A percentile compares a stretch with the other conserved stretches of the same genome.
phyloP scores from a whole-genome alignment of 2,797 vertebrate genomes.

The Poecilia gillii region DNA sequence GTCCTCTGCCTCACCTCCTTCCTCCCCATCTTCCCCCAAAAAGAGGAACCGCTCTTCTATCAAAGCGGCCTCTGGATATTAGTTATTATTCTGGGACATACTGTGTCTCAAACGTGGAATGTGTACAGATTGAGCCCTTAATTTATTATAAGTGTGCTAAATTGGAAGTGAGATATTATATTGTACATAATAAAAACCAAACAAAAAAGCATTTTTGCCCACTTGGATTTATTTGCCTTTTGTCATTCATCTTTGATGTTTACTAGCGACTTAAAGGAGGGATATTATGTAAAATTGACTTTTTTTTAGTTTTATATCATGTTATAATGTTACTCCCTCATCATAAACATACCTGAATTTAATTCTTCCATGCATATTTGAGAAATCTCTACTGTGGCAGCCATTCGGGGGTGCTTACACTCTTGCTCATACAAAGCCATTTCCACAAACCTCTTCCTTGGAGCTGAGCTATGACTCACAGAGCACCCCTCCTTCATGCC shows the following conservation, averaged over 20 bases:
- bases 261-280: neutral
- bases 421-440: too few relatives aligned
- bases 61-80: slow-evolving; percentile 31
- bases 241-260: neutral
- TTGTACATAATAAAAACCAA: slow-evolving; percentile 39
- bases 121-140: slow-evolving; percentile 13
- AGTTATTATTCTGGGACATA: neutral
- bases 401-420: too few relatives aligned
- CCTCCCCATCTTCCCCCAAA: slow-evolving; percentile 37
- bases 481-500: too few relatives aligned
- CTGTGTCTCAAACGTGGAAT: neutral
- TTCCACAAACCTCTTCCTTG: too few relatives aligned
- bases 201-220: neutral
- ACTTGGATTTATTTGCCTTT: neutral
- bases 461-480: too few relatives aligned
- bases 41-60: slow-evolving; percentile 35
- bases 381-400: too few relatives aligned
- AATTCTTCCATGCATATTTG: too few relatives aligned
- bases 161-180: slow-evolving; percentile 12
- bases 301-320: too few relatives aligned
- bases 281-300: too few relatives aligned
- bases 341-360: too few relatives aligned
- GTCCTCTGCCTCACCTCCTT: slow-evolving; percentile 30
- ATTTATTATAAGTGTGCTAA: slow-evolving; percentile 32
- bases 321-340: too few relatives aligned